Evolutionary conservation across 2,113 vertebrate genomes (phyloP), one percentile per base, ranked within the genome.

Genomic region (Coptodon rendalli): DNA sequence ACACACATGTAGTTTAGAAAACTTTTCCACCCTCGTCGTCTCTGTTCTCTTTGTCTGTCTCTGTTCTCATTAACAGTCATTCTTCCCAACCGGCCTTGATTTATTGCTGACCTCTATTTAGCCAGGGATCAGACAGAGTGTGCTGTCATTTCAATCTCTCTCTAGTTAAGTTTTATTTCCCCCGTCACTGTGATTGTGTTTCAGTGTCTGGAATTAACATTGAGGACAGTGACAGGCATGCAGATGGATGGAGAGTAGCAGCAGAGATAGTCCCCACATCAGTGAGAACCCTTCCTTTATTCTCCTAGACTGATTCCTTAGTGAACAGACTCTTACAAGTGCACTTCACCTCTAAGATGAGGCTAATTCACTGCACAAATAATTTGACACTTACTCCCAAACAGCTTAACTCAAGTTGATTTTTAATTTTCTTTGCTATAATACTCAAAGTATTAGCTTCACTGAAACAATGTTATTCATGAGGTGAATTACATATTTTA

Each of bases 21-120:
- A 91, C 36, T 14, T 89, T 85, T 56, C 48, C 48, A 22, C 10
- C 78, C 45, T 81, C 10, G 2, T 76, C 31, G 52, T 66, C 38
- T 40, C 9, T 5, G 22, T 29, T 19, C 52, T 80, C 73, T 52
- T 81, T 86, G 56, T 88, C 85, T 86, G 17, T 27, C 82, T 92
- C 80, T 80, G 22, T 85, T 90, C 85, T 92, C 87, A 93, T 95
- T 91, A 93, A 92, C 81, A 86, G 81, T 61, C 52, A 83, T 81
- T 93, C 87, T 84, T 91, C 71, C 84, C 43, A 84, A 61, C 59
- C 27, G 4, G 81, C 40, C 78, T 29, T 94, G 87, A 95, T 95
- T 95, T 94, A 94, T 87, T 81, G 43, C 88, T 92, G 94, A 95
- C 92, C 95, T 86, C 91, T 83, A 84, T 91, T 93, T 91, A 93